Conservation (phyloP, 2,113 vertebrate genomes). For the Tinamus guttatus region DNA sequence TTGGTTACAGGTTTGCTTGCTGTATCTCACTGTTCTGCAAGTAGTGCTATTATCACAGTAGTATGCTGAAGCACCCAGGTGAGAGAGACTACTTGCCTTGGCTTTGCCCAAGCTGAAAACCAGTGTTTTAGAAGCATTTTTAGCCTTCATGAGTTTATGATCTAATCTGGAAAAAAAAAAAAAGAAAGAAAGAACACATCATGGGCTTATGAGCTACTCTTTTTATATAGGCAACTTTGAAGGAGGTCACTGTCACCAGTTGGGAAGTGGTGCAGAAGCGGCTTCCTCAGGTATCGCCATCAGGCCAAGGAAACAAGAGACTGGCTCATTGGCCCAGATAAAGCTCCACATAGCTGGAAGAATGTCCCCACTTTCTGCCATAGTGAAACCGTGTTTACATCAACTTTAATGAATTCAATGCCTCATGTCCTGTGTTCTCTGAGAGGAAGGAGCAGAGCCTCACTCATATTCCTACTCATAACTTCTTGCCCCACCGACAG, state of each 20-base stretch:
- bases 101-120: background rate
- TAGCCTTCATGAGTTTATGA: background rate
- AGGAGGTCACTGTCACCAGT: background rate
- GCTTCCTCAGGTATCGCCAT: background rate
- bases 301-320: background rate
- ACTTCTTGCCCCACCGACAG: background rate
- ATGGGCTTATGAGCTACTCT: background rate
- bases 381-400: background rate
- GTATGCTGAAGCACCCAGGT: background rate
- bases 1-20: background rate
- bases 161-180: background rate
- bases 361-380: background rate
- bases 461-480: no score
- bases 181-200: background rate
- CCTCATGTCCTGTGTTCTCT: background rate
- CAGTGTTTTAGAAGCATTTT: background rate
- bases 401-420: background rate
- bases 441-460: no score
- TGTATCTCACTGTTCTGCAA: background rate
- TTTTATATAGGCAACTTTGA: background rate
- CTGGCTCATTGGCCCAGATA: background rate
- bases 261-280: background rate
- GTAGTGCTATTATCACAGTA: rapidly evolving
- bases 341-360: background rate
- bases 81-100: rapidly evolving